Evolutionary conservation across 2,797 vertebrate species (phyloP).

Genomic region (Tolypeutes matacus): DNA sequence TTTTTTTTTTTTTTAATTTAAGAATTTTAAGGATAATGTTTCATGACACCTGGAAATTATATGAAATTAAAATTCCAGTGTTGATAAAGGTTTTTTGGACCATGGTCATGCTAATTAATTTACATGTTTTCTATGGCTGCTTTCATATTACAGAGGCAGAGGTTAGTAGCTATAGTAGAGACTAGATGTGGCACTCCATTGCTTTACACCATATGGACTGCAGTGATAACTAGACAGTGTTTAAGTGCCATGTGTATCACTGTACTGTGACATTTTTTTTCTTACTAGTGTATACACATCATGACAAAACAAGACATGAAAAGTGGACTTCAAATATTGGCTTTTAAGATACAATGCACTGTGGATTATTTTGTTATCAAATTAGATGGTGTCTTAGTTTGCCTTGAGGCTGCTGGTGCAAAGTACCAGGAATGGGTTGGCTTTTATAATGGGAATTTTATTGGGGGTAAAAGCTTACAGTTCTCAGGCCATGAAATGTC

Average conservation of each 20-base stretch:
- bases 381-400: background rate
- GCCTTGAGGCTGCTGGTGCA: too few relatives aligned
- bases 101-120: background rate
- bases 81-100: background rate
- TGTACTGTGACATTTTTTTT: background rate
- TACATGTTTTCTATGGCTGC: background rate
- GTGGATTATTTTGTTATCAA: conserved; percentile 22
- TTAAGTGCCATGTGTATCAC: background rate
- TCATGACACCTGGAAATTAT: conserved; percentile 33
- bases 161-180: background rate
- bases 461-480: too few relatives aligned
- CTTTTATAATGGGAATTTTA: too few relatives aligned
- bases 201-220: background rate
- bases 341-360: background rate
- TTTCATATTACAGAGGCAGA: background rate
- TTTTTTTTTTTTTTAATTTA: background rate
- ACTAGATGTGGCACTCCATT: background rate
- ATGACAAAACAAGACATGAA: background rate
- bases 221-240: background rate
- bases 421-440: too few relatives aligned
- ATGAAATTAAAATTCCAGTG: conserved; percentile 27
- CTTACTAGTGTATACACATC: background rate
- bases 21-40: background rate
- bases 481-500: too few relatives aligned
- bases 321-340: background rate